A percentile compares a stretch with the other conserved stretches of the same genome.
Conservation (phyloP, 2,888 invertebrate species). For the Mesorhabditis spiculigera region DNA sequence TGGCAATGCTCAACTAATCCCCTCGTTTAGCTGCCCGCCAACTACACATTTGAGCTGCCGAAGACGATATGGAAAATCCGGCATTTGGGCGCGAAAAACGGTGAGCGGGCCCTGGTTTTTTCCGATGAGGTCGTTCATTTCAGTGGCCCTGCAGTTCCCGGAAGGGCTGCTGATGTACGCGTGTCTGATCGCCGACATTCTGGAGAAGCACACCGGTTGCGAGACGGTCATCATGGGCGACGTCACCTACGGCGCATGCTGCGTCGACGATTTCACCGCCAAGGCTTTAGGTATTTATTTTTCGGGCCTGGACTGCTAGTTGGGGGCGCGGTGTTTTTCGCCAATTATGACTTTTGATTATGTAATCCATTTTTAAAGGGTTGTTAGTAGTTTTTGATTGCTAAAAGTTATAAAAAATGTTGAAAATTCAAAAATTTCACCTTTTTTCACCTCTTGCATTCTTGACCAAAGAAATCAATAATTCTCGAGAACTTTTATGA, state of each 20-base stretch:
- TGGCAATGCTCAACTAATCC: slow-evolving; percentile 2
- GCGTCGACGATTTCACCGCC: slow-evolving; percentile 93
- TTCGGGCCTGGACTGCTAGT: no score
- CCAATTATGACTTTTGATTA: no score
- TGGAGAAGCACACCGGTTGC: slow-evolving; percentile 66
- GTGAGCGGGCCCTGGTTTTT: slow-evolving; percentile 36
- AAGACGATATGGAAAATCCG: slow-evolving; percentile 95
- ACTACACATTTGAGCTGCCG: slow-evolving; percentile 96
- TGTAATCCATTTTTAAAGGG: no score
- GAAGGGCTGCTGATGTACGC: slow-evolving; percentile 89
- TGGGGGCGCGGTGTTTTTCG: not conserved
- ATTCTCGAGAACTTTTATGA: no score
- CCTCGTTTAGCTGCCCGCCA: slow-evolving; percentile 71
- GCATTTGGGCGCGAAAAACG: slow-evolving; percentile 75
- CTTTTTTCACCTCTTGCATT: no score
- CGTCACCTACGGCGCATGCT: slow-evolving; percentile 98
- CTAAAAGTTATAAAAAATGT: no score
- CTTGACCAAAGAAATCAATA: no score
- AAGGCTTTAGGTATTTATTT: slow-evolving; percentile 69
- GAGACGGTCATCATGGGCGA: slow-evolving; percentile 96
- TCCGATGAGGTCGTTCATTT: slow-evolving; percentile 23
- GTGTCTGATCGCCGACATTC: slow-evolving; percentile 85
- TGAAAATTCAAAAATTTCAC: no score
- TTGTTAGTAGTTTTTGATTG: no score
- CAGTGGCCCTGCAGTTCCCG: slow-evolving; percentile 90